Evolutionary conservation across 2,888 invertebrate species (phyloP).

Genomic region (Ophion obscuratus): DNA sequence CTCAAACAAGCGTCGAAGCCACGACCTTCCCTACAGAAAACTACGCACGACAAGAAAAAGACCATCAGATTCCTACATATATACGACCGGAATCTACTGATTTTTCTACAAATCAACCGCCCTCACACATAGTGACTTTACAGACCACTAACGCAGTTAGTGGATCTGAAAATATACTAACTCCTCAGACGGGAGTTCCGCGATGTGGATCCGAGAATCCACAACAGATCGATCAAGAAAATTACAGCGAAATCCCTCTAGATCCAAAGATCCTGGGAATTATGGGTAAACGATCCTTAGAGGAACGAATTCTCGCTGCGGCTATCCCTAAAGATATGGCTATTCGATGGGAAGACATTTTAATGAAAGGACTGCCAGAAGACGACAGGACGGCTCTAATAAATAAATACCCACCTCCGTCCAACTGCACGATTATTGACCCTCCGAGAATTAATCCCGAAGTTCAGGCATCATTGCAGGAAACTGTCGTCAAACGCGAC

Average conservation of each 20-base stretch:
- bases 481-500: constrained; percentile 57
- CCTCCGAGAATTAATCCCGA: constrained; percentile 57
- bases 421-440: constrained; percentile 52
- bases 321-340: constrained; percentile 28
- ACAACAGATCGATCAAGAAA: not conserved
- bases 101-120: too few relatives aligned
- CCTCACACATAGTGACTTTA: too few relatives aligned
- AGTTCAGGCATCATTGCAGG: constrained; percentile 40
- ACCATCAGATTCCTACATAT: too few relatives aligned
- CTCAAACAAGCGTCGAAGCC: too few relatives aligned
- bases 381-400: constrained; percentile 22
- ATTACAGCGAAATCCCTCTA: not conserved
- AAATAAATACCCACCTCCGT: constrained; percentile 48
- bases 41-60: too few relatives aligned
- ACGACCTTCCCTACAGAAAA: too few relatives aligned
- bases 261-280: constrained; percentile 26
- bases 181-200: too few relatives aligned
- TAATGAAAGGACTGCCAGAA: constrained; percentile 12
- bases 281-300: constrained; percentile 24
- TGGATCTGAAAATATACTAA: too few relatives aligned
- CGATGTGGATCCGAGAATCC: not conserved
- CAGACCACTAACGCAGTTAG: too few relatives aligned
- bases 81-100: too few relatives aligned
- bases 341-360: constrained; percentile 40
- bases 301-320: constrained; percentile 4